Base-by-base conservation (phyloP, 2,797 vertebrate genomes). In the Champsocephalus gunnari region DNA sequence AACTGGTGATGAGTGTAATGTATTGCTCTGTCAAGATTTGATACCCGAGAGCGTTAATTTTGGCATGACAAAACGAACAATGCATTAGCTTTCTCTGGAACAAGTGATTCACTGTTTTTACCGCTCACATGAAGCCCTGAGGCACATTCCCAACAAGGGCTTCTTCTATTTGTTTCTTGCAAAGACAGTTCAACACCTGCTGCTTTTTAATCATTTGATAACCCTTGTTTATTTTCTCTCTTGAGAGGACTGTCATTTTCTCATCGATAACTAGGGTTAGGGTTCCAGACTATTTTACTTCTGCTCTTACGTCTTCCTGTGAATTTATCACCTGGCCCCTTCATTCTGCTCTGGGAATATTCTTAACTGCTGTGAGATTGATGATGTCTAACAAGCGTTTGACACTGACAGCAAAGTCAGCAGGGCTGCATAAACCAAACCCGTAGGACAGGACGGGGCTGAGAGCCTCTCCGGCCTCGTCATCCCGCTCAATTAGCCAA, bases 361-460 rank as follows among this genome's bases (percentile, higher is more conserved):
- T 94, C 93, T 90, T 94, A 94, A 95, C 92, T 93, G 90, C 85
- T 77, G 62, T 3, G 77, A 94, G 95, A 96, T 95, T 94, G 90
- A 95, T 93, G 94, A 73, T 74, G 84, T 71, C 94, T 95, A 96
- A 96, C 94, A 94, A 96, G 94, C 93, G 86, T 94, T 92, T 93
- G 94, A 95, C 94, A 96, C 89, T 94, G 93, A 95, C 93, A 94
- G 94, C 92, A 56, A 89, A 93, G 95, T 95, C 94, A 94, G 94
- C 94, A 93, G 93, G 94, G 89, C 91, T 92, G 92, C 83, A 94
- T 93, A 94, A 94, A 94, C 93, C 87, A 84, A 89, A 90, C 83
- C 92, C 67, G 78, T 89, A 88, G 92, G 92, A 92, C 88, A 81
- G 75, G 87, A 87, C 61, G 55, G 71, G 79, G 79, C 78, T 34